Base-by-base conservation (phyloP, 2,797 vertebrate genomes). In the Trichosurus vulpecula region DNA sequence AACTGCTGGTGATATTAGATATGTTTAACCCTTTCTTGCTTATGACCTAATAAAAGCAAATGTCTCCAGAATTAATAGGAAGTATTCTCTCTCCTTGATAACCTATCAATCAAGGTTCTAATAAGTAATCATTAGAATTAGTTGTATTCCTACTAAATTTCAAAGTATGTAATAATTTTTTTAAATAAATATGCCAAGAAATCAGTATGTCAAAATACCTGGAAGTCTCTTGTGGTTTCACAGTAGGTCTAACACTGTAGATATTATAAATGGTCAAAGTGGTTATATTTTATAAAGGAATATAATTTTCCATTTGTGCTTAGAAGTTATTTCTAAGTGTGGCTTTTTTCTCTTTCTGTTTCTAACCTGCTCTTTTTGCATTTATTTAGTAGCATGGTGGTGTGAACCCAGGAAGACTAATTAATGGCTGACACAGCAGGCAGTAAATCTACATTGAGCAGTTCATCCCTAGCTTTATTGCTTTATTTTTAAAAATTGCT, bases 401-500 rank as follows among this genome's bases (percentile, higher is more conserved):
- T 97, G 97, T 96, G 97, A 98, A 97, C 97, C 96, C 96, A 97
- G 96, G 94, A 97, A 98, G 91, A 90, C 95, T 98, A 97, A 98
- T 97, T 98, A 98, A 98, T 94, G 98, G 93, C 97, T 96, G 94
- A 96, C 97, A 92, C 95, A 98, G 98, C 98, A 98, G 97, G 97
- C 97, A 97, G 93, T 97, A 97, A 98, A 98, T 98, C 97, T 97
- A 96, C 98, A 95, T 94, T 95, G 13, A 98, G 96, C 96, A 96
- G 96, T 96, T 98, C 97, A 96, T 98, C 97, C 2, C 97, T 94
- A 92, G 96, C 94, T 97, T 98, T 98, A 98, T 98, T 98, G 98
- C 97, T 98, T 98, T 98, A 97, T 97, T 98, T 98, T 98, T 98
- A 97, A 22, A 97, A 98, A 98, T 98, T 98, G 98, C 98, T 98